Base-by-base conservation (phyloP, 92 coral and sea anemone species). In the Chrysogorgia sp. region DNA sequence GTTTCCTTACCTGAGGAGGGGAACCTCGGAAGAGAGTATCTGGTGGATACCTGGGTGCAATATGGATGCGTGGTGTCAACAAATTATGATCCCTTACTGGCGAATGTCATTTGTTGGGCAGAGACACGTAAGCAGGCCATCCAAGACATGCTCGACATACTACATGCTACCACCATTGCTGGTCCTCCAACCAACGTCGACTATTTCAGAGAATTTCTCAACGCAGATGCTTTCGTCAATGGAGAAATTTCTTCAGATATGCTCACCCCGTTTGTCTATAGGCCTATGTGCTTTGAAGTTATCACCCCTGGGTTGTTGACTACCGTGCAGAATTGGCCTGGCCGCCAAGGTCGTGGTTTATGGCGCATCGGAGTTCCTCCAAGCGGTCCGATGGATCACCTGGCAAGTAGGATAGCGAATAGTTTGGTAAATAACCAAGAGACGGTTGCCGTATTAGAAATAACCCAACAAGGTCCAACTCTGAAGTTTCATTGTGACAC, bases 331-430 rank as follows among this genome's bases (percentile, higher is more conserved):
- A 71, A 82, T 58, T 86, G 86, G 87, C 90, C 90, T 5, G 90
- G 90, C 13, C 87, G 87, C 20, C 66, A 49, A 12, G 63, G 75
- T 19, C 82, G 45, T 47, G 90, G 90, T 10, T 65, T 86, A 13
- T 86, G 90, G 90, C 88, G 90, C 48, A 75, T 86, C 23, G 90
- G 90, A 12, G 90, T 86, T 26, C 90, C 90, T 15, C 90, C 90
- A 19, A 83, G 88, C 53, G 90, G 88, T 8, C 84, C 90, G 15
- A 82, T 82, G 87, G 90, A 86, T 69, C 87, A 84, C 34, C 45
- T 86, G 12, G 83, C 90, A 21, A 76, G 90, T 50, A 76, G 84
- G 63, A 12, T 86, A 37, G 87, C 87, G 35, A 86, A 86, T 34
- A 24, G 90, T 40, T 67, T 86, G 49, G 84, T 86, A 48, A 80